Percentiles rank a stretch among this genome's conserved stretches.
Evolutionary conservation across 1,140 invertebrate genomes (phyloP).

Genomic region (Eriosoma lanigerum): DNA sequence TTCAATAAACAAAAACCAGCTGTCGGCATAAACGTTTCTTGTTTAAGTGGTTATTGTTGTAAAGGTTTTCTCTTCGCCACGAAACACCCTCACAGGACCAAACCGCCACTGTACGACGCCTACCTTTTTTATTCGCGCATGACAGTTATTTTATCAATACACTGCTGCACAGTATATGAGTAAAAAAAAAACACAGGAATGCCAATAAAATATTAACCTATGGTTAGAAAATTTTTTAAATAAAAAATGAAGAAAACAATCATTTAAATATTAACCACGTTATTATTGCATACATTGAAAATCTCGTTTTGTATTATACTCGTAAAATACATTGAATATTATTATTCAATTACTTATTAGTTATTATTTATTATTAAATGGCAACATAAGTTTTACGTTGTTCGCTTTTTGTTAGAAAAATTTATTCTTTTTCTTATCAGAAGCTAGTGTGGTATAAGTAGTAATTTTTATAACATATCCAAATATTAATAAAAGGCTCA

Average conservation of each 20-base stretch:
- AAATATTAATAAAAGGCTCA: too few relatives aligned
- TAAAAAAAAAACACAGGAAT: not conserved
- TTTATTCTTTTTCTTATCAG: too few relatives aligned
- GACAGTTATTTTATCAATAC: not conserved
- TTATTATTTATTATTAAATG: too few relatives aligned
- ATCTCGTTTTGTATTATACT: not conserved
- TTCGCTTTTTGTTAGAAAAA: not conserved
- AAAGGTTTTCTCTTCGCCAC: not conserved
- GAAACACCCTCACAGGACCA: not conserved
- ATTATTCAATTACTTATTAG: too few relatives aligned
- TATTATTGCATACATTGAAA: not conserved
- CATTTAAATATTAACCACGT: not conserved
- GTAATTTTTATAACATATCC: too few relatives aligned
- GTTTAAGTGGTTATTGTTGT: slow-evolving; percentile 42
- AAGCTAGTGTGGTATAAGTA: too few relatives aligned
- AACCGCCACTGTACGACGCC: not conserved
- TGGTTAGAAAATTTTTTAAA: not conserved
- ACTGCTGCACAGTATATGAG: too few relatives aligned
- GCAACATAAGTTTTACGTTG: not conserved
- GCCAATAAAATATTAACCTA: slow-evolving; percentile 4
- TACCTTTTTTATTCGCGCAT: not conserved
- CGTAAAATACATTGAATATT: too few relatives aligned
- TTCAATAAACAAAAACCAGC: slow-evolving; percentile 38
- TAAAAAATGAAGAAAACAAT: not conserved
- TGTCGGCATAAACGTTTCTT: slow-evolving; percentile 19